phyloP scores from a whole-genome alignment of 2,797 vertebrate species.

The Rhadinocentrus ornatus region DNA sequence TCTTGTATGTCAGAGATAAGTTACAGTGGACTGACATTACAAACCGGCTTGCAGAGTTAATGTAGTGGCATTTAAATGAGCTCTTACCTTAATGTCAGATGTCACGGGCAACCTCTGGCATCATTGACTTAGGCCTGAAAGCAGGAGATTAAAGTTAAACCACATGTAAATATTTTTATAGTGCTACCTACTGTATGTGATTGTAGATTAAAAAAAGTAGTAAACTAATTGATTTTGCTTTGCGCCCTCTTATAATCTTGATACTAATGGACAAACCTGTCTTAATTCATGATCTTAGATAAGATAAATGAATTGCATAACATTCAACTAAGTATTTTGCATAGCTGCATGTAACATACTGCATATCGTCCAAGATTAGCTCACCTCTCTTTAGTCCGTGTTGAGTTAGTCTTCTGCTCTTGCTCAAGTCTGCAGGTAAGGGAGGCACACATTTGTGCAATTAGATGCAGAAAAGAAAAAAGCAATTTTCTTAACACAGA shows the following conservation, averaged over 20 bases:
- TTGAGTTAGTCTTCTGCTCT: constrained; percentile 64
- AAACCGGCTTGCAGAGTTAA: constrained; percentile 44
- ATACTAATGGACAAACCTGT: neutral
- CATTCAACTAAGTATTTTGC: neutral
- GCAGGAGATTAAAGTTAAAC: constrained; percentile 41
- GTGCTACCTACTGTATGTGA: neutral
- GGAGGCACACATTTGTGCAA: neutral
- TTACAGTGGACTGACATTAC: constrained; percentile 66
- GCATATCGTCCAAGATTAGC: constrained; percentile 22
- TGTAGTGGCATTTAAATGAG: constrained; percentile 24
- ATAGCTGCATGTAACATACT: neutral
- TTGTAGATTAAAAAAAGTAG: neutral
- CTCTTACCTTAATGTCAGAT: constrained; percentile 75
- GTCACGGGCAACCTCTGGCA: constrained; percentile 67
- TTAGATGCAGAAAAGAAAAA: neutral
- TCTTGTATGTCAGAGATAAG: constrained; percentile 39
- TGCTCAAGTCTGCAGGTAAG: constrained; percentile 73
- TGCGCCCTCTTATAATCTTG: neutral
- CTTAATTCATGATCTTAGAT: neutral
- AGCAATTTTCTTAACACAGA: neutral
- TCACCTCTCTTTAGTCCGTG: constrained; percentile 77
- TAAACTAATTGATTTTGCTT: neutral
- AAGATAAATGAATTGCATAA: neutral
- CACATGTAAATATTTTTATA: constrained; percentile 15
- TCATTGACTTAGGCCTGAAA: constrained; percentile 74